Percentiles rank a stretch among this genome's conserved stretches.
Conservation (phyloP, 2,113 vertebrate species). For the Cinclus cinclus region DNA sequence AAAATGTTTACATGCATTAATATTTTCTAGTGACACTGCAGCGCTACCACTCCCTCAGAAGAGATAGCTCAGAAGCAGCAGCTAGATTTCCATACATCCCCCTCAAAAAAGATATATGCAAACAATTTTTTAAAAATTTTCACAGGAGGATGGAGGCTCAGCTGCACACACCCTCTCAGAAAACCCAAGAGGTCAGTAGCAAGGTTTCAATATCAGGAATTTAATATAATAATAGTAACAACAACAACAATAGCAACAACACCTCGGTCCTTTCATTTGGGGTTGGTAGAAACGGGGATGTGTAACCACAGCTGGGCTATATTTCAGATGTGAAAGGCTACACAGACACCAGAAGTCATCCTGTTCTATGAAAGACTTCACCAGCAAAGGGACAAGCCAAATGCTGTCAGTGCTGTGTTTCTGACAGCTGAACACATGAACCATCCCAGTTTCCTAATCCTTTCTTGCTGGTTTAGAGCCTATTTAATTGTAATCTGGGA, state of each 20-base stretch:
- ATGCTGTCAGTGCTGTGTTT: neutral
- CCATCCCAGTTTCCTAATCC: neutral
- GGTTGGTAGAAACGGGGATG: neutral
- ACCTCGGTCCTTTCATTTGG: neutral
- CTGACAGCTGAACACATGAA: neutral
- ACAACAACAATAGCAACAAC: neutral
- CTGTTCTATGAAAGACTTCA: neutral
- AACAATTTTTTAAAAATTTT: neutral
- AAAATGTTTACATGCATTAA: slow-evolving; percentile 65
- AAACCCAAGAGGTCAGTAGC: neutral
- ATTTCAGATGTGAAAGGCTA: neutral
- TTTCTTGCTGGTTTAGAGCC: neutral
- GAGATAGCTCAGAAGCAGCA: neutral
- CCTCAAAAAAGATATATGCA: neutral
- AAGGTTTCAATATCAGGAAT: neutral
- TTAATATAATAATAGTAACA: neutral
- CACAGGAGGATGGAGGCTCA: neutral
- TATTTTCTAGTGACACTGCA: slow-evolving; percentile 57
- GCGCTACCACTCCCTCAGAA: slow-evolving; percentile 2
- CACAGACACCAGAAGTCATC: neutral
- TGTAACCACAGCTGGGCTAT: neutral
- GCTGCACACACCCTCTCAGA: neutral
- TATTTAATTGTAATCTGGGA: slow-evolving; percentile 13
- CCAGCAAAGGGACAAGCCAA: neutral
- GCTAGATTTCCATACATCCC: neutral